Conservation (phyloP, 2,888 invertebrate genomes). For the Caradrina clavipalpis region DNA sequence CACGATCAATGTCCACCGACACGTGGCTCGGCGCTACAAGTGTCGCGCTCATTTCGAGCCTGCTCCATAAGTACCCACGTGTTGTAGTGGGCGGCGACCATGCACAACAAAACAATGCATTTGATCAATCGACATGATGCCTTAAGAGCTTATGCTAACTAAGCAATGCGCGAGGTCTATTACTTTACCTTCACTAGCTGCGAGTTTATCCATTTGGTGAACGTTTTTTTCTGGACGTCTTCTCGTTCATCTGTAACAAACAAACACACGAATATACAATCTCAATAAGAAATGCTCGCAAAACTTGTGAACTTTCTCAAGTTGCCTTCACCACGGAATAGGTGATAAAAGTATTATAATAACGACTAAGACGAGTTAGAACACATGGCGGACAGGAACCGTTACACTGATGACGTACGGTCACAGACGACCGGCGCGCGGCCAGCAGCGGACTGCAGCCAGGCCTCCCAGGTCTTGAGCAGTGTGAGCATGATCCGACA, state of each 20-base stretch:
- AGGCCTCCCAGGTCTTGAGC: slow-evolving; percentile 76
- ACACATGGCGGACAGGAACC: background rate
- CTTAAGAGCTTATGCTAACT: slow-evolving; percentile 20
- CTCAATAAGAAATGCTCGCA: background rate
- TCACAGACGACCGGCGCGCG: slow-evolving; percentile 3
- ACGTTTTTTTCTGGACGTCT: slow-evolving; percentile 98
- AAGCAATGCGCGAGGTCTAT: background rate
- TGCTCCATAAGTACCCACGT: slow-evolving; percentile 3
- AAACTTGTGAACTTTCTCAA: background rate
- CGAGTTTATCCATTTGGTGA: slow-evolving; percentile 97
- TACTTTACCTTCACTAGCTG: slow-evolving; percentile 94
- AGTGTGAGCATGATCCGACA: slow-evolving; percentile 74
- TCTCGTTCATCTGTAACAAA: slow-evolving; percentile 96
- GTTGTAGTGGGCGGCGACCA: background rate
- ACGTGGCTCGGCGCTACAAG: slow-evolving; percentile 7
- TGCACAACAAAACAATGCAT: slow-evolving; percentile 31
- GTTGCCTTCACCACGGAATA: background rate
- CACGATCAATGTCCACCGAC: slow-evolving; percentile 10
- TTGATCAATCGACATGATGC: slow-evolving; percentile 25
- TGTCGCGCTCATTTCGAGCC: background rate
- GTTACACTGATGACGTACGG: slow-evolving; percentile 21
- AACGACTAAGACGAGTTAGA: slow-evolving; percentile 5
- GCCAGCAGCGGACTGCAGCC: slow-evolving; percentile 56
- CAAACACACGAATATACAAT: slow-evolving; percentile 31
- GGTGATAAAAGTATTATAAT: background rate